Base-by-base conservation (phyloP, 2,113 vertebrate species). In the Phyllostomus hastatus region DNA sequence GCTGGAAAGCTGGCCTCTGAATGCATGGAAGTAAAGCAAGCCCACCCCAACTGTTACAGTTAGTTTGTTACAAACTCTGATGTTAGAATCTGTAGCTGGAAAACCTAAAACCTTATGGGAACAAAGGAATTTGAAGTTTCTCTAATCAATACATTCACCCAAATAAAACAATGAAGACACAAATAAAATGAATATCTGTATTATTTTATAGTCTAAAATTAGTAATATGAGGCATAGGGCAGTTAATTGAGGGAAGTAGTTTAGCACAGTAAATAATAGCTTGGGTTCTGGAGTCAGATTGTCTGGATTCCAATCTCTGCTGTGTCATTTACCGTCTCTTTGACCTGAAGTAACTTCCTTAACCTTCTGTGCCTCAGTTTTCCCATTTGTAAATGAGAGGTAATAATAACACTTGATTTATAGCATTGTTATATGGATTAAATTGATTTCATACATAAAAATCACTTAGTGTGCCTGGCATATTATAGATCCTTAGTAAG, bases 181-280 rank as follows among this genome's bases (percentile, higher is more conserved):
- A 93, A 94, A 82, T 92, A 72, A 95, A 79, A 95, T 96, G 90
- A 97, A 90, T 96, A 95, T 84, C 43, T 92, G 31, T 91, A 91
- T 90, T 80, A 78, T 69, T 88, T 5, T 59, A 48, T 86, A 31
- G 61, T 90, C 48, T 92, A 92, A 72, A 96, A 81, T 90, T 52
- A 92, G 35, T 95, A 50, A 80, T 70, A 81, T 28, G 4, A 73
- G 72, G 70, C 81, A 76, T 41, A 87, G 79, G 64, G 33, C 38
- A 82, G 57, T 94, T 95, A 89, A 92, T 97, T 97, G 35, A 35
- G 91, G 78, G 48, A 85, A 94, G 61, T 59, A 78, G 66, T 48
- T 46, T 46, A 87, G 59, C 52, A 41, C 43, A 52, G 83, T 66
- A 85, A 67, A 93, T 88, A 95, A 93, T 90, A 93, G 80, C 57